Base-by-base conservation (phyloP, 2,113 vertebrate genomes). In the Pteronura brasiliensis region DNA sequence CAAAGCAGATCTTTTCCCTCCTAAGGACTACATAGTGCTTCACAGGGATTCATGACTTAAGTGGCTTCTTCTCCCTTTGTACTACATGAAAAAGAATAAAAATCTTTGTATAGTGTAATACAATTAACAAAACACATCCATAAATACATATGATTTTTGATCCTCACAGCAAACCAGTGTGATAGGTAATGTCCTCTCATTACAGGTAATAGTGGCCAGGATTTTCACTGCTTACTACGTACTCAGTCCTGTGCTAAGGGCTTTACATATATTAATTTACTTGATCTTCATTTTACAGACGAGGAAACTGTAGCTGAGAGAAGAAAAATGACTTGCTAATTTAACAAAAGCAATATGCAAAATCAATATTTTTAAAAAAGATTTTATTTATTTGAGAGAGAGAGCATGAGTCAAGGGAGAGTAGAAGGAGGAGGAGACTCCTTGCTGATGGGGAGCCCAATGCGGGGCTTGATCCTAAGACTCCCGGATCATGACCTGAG, bases 311-410 rank as follows among this genome's bases (percentile, higher is more conserved):
- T 81, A 91, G 20, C 29, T 67, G 15, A 61, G 31, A 65, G 71
- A 79, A 90, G 86, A 93, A 95, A 95, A 95, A 76, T 44, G 44
- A 88, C 6, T 88, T 94, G 63, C 20, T 55, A 55, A 55, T 94
- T 94, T 81, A 76, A 95, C 65, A 94, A 87, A 90, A 94, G 63
- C 42, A 96, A 83, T 59, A 92, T 55, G 47, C 27, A 86, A 90
- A 88, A 83, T 52, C 49, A 90, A 77, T 84, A 25, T 67, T 65
- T 17, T 65, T 65, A 1, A 4, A 52, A 17, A 34, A 67, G 31
- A 8, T 34, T 34, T 34, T 65, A 65, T 65, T 67, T 67, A 63
- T 31, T 63, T 63, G 29, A 65, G 63, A 65, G 63, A 34, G 31
- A 67, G 29, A 67, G 63, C 31, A 67, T 3, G 31, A 67, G 13